Percentiles rank a stretch among this genome's conserved stretches.
Conservation (phyloP, 2,888 invertebrate genomes). For the Cheilosia vulpina region DNA sequence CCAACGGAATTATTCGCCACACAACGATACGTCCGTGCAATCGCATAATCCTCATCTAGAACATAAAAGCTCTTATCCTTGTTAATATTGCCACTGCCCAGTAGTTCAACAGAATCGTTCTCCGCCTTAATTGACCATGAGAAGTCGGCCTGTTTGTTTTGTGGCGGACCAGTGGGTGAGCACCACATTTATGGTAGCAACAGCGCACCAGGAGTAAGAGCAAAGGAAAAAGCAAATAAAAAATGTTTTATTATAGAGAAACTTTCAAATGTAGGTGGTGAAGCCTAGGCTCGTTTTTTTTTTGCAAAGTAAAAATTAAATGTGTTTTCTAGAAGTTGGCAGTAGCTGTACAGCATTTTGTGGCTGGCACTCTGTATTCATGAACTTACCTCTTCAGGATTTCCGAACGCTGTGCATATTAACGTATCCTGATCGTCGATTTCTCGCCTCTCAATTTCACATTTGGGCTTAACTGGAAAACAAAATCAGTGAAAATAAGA, state of each 20-base stretch:
- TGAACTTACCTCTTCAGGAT: constrained; percentile 86
- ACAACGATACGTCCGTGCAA: constrained; percentile 92
- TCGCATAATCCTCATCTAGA: constrained; percentile 86
- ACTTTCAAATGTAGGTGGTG: background rate
- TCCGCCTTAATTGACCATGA: constrained; percentile 93
- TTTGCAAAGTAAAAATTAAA: background rate
- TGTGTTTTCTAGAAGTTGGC: background rate
- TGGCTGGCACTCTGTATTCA: background rate
- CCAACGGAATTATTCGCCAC: constrained; percentile 94
- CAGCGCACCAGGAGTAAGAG: constrained; percentile 13
- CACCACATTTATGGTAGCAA: constrained; percentile 20
- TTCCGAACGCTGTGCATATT: constrained; percentile 92
- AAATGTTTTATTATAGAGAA: constrained; percentile 49
- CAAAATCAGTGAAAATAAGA: constrained; percentile 46
- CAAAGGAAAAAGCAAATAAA: constrained; percentile 27
- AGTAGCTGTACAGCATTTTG: background rate
- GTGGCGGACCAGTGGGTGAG: background rate
- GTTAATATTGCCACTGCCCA: constrained; percentile 82
- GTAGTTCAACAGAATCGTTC: constrained; percentile 89
- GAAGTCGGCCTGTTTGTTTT: constrained; percentile 86
- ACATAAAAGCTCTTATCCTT: constrained; percentile 85
- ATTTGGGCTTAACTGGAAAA: constrained; percentile 91
- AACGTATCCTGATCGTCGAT: constrained; percentile 90
- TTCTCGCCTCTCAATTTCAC: constrained; percentile 90
- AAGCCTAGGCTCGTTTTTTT: background rate